Base-by-base conservation (phyloP, 2,113 vertebrate species). In the Archocentrus centrarchus region DNA sequence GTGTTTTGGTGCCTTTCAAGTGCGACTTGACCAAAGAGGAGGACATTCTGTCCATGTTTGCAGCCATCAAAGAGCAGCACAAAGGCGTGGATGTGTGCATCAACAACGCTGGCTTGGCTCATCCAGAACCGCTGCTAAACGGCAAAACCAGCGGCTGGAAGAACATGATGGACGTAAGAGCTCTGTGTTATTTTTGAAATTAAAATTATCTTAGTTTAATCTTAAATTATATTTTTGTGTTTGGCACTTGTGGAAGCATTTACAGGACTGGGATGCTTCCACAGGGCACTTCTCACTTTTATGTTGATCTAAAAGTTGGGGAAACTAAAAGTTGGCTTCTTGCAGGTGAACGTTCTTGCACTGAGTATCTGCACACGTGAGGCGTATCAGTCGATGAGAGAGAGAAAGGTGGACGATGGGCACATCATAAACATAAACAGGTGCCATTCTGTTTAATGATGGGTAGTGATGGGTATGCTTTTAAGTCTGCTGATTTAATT, bases 401-500 rank as follows among this genome's bases (percentile, higher is more conserved):
- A 95, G 22, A 22, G 97, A 22, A 96, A 95, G 41, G 91, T 98
- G 1, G 97, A 98, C 0, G 97, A 99, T 1, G 97, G 97, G 1
- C 97, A 98, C 58, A 97, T 98, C 66, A 97, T 98, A 83, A 96
- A 98, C 89, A 96, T 97, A 66, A 98, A 97, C 95, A 97, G 97
- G 98, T 98, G 90, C 0, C 11, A 7, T 44, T 82, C 77, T 11
- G 59, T 22, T 77, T 41, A 44, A 22, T 24, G 41, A 35, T 35
- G 32, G 4, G 6, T 1, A 35, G 32, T 35, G 32, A 35, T 35
- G 32, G 32, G 32, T 35, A 5, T 35, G 32, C 35, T 37, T 35
- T 35, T 30, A 35, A 35, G 35, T 39, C 10, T 41, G 24, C 3
- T 27, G 37, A 39, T 41, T 41, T 41, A 3, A 37, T 37, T 5